Conservation (phyloP, 2,113 vertebrate species). For the Narcine bancroftii region DNA sequence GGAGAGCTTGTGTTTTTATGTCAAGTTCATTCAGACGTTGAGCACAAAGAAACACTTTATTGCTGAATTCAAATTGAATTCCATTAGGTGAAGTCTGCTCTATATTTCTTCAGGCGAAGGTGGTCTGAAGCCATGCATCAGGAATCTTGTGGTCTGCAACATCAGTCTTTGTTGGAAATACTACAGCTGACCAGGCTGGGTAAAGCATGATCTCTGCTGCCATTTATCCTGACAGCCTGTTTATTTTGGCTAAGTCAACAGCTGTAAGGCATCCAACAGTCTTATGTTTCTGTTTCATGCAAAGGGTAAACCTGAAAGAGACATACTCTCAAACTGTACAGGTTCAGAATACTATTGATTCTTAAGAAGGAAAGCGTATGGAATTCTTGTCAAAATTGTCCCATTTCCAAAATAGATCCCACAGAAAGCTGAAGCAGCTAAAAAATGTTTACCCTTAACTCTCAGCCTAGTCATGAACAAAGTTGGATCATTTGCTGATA, state of each 20-base stretch:
- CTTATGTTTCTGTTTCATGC: conserved; percentile 31
- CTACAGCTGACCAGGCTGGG: conserved; percentile 19
- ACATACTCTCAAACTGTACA: not conserved
- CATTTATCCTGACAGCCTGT: conserved; percentile 37
- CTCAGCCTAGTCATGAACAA: not conserved
- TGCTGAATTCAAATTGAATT: conserved; percentile 38
- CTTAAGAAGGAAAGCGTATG: conserved; percentile 2
- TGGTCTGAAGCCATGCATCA: conserved; percentile 34
- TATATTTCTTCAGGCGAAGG: conserved; percentile 40
- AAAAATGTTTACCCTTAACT: not conserved
- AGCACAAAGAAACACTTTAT: conserved; percentile 40
- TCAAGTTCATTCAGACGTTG: conserved; percentile 31
- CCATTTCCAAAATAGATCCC: not conserved
- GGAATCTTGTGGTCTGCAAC: conserved; percentile 39
- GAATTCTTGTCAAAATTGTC: conserved; percentile 17
- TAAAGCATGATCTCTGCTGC: conserved; percentile 32
- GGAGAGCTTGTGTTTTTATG: conserved; percentile 19
- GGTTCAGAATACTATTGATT: conserved; percentile 25
- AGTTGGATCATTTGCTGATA: not conserved
- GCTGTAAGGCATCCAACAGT: conserved; percentile 36
- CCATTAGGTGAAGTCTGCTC: conserved; percentile 40
- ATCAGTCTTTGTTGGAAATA: conserved; percentile 30
- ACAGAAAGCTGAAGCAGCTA: not conserved
- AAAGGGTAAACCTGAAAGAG: conserved; percentile 14
- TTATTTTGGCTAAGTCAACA: conserved; percentile 38